Percentiles rank a stretch among this genome's conserved stretches.
Evolutionary conservation across 2,888 invertebrate genomes (phyloP).

Genomic region (Heliothis peltigera): DNA sequence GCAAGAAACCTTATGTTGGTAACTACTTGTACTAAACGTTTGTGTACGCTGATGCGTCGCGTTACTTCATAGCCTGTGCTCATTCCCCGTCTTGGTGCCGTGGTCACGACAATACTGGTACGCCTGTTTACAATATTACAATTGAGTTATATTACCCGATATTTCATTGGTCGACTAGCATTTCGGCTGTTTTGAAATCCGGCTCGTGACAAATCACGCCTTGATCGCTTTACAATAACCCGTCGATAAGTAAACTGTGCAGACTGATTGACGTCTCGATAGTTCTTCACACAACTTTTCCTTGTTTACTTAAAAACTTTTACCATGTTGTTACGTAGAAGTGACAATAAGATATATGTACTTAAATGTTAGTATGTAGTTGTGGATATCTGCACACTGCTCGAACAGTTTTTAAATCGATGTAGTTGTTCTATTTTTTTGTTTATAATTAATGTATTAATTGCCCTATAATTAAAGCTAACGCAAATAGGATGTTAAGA

Average conservation of each 20-base stretch:
- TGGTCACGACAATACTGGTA: conserved; percentile 69
- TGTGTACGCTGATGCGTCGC: conserved; percentile 38
- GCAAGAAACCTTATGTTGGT: conserved; percentile 43
- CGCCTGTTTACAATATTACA: conserved; percentile 61
- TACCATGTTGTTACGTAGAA: conserved; percentile 27
- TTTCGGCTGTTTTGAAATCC: conserved; percentile 67
- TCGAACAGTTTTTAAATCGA: too few species aligned
- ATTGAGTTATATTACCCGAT: conserved; percentile 59
- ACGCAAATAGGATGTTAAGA: too few species aligned
- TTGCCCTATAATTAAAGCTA: too few species aligned
- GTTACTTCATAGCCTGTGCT: conserved; percentile 65
- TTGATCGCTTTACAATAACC: conserved; percentile 50
- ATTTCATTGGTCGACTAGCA: conserved; percentile 55
- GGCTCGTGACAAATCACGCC: conserved; percentile 63
- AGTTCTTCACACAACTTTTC: conserved; percentile 39
- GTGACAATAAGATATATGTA: conserved; percentile 6
- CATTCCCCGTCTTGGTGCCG: conserved; percentile 57
- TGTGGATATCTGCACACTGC: too few species aligned
- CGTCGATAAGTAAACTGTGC: conserved; percentile 9
- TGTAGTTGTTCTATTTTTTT: too few species aligned
- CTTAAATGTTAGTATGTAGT: too few species aligned
- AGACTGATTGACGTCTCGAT: conserved; percentile 14
- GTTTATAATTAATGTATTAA: too few species aligned
- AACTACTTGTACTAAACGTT: conserved; percentile 43
- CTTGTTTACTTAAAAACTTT: conserved; percentile 22